Evolutionary conservation across 2,797 vertebrate species (phyloP).

Genomic region (Morus bassanus): DNA sequence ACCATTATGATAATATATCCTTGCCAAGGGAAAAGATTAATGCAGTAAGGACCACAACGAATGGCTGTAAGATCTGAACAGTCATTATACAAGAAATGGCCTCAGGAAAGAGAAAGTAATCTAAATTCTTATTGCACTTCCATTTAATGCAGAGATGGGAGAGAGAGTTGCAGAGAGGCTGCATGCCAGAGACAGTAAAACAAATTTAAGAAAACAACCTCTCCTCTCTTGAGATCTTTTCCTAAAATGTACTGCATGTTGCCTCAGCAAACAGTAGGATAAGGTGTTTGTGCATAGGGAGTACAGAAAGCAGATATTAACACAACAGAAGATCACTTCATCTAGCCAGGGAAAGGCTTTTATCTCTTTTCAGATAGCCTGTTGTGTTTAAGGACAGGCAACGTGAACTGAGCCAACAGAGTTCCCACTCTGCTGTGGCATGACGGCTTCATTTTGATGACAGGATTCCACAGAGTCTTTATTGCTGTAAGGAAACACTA

Average conservation of each 20-base stretch:
- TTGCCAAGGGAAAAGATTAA: conserved; percentile 24
- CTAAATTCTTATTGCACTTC: background rate
- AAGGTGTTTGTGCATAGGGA: background rate
- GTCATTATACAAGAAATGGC: background rate
- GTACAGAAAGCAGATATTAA: background rate
- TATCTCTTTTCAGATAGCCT: background rate
- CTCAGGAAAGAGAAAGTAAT: background rate
- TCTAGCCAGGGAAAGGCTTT: background rate
- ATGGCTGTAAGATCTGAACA: background rate
- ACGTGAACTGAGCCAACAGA: background rate
- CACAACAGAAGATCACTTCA: background rate
- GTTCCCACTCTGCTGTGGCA: background rate
- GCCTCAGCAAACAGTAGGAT: background rate
- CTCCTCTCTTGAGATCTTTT: background rate
- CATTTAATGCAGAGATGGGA: background rate
- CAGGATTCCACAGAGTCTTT: background rate
- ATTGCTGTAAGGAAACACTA: background rate
- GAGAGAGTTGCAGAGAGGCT: background rate
- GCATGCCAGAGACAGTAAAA: background rate
- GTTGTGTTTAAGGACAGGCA: conserved; percentile 4
- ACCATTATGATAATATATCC: background rate
- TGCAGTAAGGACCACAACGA: background rate
- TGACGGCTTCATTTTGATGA: background rate
- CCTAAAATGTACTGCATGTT: background rate
- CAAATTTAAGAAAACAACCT: background rate